phyloP scores from a whole-genome alignment of 2,797 vertebrate genomes.

The Hylomyscus alleni region DNA sequence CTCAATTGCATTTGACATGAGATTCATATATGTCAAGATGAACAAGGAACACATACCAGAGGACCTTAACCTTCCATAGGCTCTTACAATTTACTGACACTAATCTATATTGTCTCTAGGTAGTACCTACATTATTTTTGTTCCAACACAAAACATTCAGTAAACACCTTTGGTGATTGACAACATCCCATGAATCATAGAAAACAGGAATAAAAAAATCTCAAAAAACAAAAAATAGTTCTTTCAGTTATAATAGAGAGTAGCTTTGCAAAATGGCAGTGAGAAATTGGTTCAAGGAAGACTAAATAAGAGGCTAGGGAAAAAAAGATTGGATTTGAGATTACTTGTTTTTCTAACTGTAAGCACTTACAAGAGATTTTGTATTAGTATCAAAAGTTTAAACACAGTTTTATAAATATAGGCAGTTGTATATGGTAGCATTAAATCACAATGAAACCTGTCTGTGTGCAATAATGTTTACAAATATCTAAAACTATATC shows the following conservation, averaged over 20 bases:
- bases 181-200: background rate
- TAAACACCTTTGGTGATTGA: constrained; percentile 14
- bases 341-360: background rate
- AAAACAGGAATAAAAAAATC: background rate
- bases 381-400: constrained; percentile 53
- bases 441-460: constrained; percentile 68
- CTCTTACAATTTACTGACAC: background rate
- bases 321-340: constrained; percentile 18
- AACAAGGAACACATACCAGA: background rate
- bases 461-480: constrained; percentile 66
- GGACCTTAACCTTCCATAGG: background rate
- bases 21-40: background rate
- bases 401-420: constrained; percentile 57
- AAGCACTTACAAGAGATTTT: constrained; percentile 60
- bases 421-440: constrained; percentile 31
- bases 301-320: background rate
- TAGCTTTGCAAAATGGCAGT: background rate
- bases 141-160: background rate
- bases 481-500: constrained; percentile 63
- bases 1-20: background rate
- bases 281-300: constrained; percentile 30
- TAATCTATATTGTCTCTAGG: background rate
- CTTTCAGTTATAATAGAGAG: background rate
- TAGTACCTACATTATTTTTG: background rate
- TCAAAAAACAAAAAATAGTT: background rate